Conservation (phyloP, 2,888 invertebrate species). For the Mimas tiliae region DNA sequence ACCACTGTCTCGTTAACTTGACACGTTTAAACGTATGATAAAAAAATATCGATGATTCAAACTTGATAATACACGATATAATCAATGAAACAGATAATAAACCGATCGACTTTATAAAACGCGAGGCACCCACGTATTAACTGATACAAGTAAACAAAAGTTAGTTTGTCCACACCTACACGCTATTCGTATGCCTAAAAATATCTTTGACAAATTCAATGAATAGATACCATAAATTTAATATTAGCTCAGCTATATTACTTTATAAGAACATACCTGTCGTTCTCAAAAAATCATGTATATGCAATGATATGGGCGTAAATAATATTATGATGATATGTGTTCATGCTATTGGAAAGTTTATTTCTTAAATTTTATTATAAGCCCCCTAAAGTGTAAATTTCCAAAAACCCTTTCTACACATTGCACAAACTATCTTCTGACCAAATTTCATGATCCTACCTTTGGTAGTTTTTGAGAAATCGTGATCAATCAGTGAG, state of each 20-base stretch:
- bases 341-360: too few species aligned
- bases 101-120: background rate
- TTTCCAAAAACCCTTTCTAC: too few species aligned
- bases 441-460: too few species aligned
- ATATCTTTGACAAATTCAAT: background rate
- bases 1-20: background rate
- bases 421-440: too few species aligned
- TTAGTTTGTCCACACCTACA: constrained; percentile 6
- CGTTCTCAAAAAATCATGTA: too few species aligned
- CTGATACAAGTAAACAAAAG: background rate
- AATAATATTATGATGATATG: too few species aligned
- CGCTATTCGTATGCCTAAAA: constrained; percentile 1
- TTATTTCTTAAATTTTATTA: too few species aligned
- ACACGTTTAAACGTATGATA: background rate
- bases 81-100: constrained; percentile 2
- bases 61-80: background rate
- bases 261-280: too few species aligned
- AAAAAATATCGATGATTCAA: constrained; percentile 11
- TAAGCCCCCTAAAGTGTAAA: too few species aligned
- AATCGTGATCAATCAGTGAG: too few species aligned
- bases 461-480: too few species aligned
- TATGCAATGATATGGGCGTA: too few species aligned
- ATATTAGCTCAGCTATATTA: background rate
- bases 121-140: background rate
- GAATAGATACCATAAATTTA: background rate